Base-by-base conservation (phyloP, 2,113 vertebrate genomes). In the Chloropsis hardwickii region DNA sequence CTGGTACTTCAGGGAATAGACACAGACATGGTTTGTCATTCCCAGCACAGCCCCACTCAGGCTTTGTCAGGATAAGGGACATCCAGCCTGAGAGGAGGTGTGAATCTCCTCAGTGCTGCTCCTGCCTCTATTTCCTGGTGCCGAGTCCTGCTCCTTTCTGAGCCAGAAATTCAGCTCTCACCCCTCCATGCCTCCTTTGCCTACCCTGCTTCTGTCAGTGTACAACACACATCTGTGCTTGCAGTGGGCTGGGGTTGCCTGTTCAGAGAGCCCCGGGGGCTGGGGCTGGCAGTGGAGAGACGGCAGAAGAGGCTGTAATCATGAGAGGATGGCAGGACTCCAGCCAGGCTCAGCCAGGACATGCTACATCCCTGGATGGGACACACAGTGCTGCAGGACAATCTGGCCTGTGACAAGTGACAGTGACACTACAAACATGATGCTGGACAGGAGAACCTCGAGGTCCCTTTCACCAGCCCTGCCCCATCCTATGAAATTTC, bases 371-470 rank as follows among this genome's bases (percentile, higher is more conserved):
- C 21, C 54, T 17, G 44, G 22, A 37, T 14, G 22, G 50, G 22
- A 35, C 60, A 29, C 8, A 4, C 2, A 5, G 14, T 64, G 61
- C 51, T 57, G 28, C 28, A 56, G 57, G 53, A 48, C 80, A 80
- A 0, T 13, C 33, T 77, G 70, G 9, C 14, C 27, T 20, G n/a
- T n/a, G 62, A 20, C 11, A 22, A 12, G 15, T 21, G 35, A 35
- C 61, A 69, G 40, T 0, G 1, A 45, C 37, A 15, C 53, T 1
- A 2, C 0, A 21, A 40, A 20, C 0, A 0, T 2, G 19, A 5
- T 14, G 33, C 48, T 58, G 70, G 15, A 5, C 10, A 33, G 39
- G 23, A 60, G 18, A 44, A n/a, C 40, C n/a, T 2, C 0, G 7
- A 48, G 15, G 12, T 40, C 27, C 21, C 70, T 51, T 57, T 13